A percentile compares a stretch with the other conserved stretches of the same genome.
Conservation (phyloP, 2,113 vertebrate species). For the Oplegnathus fasciatus region DNA sequence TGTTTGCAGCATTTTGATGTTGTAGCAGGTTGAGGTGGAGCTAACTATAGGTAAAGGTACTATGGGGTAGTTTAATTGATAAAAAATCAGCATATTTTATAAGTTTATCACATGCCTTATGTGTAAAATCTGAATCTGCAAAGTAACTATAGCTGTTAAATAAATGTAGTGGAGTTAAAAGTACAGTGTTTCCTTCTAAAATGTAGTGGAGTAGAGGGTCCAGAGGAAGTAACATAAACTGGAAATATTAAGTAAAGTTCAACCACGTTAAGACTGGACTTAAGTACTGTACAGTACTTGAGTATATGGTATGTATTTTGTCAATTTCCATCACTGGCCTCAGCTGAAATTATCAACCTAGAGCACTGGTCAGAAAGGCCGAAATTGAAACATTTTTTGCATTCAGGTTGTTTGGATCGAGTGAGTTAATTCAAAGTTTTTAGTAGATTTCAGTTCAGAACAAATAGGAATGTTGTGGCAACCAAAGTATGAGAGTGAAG, state of each 20-base stretch:
- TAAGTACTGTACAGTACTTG: neutral
- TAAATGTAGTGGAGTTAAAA: neutral
- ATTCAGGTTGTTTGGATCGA: neutral
- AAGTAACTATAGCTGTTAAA: neutral
- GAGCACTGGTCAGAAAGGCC: neutral
- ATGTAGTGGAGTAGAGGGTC: neutral
- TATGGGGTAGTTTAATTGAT: neutral
- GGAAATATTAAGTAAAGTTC: neutral
- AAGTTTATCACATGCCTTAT: neutral
- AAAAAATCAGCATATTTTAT: neutral
- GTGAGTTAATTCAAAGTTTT: neutral
- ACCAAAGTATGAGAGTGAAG: conserved; percentile 17
- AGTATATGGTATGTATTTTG: neutral
- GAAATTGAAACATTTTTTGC: neutral
- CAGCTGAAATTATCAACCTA: neutral
- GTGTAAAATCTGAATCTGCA: neutral
- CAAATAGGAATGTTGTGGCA: conserved; percentile 23
- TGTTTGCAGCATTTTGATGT: neutral
- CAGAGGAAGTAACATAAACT: neutral
- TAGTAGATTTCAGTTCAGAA: neutral
- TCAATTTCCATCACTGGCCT: neutral
- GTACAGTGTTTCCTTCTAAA: neutral
- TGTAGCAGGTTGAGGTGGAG: neutral
- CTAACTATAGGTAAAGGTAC: neutral
- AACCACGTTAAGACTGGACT: neutral